Evolutionary conservation across 1,140 invertebrate species (phyloP).

Genomic region (Cepaea nemoralis): DNA sequence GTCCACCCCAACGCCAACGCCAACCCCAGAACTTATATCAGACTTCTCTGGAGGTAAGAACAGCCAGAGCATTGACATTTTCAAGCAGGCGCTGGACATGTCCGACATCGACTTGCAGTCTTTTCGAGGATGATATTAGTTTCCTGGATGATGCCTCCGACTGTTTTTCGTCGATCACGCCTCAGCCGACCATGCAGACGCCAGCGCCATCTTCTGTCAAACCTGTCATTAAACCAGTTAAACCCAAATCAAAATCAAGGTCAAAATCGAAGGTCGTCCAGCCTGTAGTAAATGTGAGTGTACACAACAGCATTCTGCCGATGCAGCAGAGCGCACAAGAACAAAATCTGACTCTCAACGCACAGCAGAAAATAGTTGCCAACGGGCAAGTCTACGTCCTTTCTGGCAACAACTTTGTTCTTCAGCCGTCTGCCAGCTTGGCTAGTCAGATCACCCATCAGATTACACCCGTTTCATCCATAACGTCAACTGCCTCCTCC

Average conservation of each 20-base stretch:
- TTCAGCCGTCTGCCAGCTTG: not conserved
- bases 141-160: conserved; percentile 1
- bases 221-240: not conserved
- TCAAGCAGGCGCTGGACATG: conserved; percentile 32
- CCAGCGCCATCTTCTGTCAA: not conserved
- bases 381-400: conserved; percentile 31
- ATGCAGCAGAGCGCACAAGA: conserved; percentile 2
- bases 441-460: not conserved
- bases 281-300: not conserved
- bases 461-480: not conserved
- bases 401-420: conserved; percentile 19
- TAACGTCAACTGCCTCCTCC: not conserved
- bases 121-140: conserved; percentile 30
- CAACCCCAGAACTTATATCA: conserved; percentile 21
- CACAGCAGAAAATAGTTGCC: conserved; percentile 16
- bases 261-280: conserved; percentile 4
- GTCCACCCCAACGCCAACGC: conserved; percentile 24
- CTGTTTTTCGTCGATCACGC: not conserved
- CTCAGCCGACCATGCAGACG: not conserved
- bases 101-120: conserved; percentile 32
- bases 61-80: conserved; percentile 10
- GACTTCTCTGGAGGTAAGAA: conserved; percentile 21
- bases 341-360: conserved; percentile 18
- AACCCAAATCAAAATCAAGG: conserved; percentile 16
- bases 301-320: conserved; percentile 11